These are phyloP conservation scores for Calypte anna DNA, from an alignment of 2,113 vertebrate species.

Conservation along the genomic window DNA sequence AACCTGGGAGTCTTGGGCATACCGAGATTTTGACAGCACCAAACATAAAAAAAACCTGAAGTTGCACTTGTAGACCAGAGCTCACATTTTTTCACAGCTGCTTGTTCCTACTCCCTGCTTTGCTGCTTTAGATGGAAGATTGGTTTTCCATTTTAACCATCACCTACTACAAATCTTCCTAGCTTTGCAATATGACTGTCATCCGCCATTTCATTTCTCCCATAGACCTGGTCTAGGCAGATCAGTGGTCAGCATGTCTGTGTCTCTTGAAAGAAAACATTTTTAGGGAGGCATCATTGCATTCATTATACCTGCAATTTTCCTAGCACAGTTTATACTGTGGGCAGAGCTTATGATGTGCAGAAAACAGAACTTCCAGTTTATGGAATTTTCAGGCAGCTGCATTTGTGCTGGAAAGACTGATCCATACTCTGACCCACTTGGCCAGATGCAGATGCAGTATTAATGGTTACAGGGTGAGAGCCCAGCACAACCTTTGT, in stretches of 20 bases:
- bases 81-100: not conserved
- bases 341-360: not conserved
- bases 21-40: not conserved
- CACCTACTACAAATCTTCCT: not conserved
- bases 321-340: not conserved
- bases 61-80: rapidly evolving
- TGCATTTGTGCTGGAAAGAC: not conserved
- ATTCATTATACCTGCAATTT: not conserved
- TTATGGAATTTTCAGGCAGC: not conserved
- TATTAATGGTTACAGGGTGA: not conserved
- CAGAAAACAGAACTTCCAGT: not conserved
- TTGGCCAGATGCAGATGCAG: not conserved
- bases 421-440: not conserved
- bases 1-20: not conserved
- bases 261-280: not conserved
- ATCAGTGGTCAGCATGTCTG: not conserved
- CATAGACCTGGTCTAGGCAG: not conserved
- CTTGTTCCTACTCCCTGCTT: not conserved
- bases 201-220: not conserved
- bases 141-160: not conserved
- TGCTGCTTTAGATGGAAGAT: not conserved
- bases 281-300: not conserved
- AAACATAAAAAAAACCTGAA: not conserved
- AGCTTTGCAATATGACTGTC: not conserved
- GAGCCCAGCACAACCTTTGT: not conserved